Evolutionary conservation across 2,888 invertebrate species (phyloP).

Genomic region (Malachius bipustulatus): DNA sequence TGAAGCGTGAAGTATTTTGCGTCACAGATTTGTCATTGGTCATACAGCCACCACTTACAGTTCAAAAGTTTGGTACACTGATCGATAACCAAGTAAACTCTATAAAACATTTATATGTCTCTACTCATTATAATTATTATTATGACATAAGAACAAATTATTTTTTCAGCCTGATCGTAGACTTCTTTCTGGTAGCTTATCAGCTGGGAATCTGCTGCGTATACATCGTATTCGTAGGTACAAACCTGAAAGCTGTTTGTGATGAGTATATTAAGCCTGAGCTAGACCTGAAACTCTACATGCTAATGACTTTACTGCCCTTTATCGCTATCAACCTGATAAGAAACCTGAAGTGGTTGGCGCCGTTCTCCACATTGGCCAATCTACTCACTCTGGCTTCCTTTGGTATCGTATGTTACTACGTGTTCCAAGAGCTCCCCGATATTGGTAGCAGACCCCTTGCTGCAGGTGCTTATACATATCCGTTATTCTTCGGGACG

Average conservation of each 20-base stretch:
- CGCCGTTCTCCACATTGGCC: conserved; percentile 82
- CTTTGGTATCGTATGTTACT: conserved; percentile 76
- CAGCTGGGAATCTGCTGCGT: conserved; percentile 85
- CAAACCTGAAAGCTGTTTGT: conserved; percentile 31
- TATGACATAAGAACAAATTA: too few species aligned
- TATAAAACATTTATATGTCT: too few species aligned
- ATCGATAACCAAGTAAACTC: too few species aligned
- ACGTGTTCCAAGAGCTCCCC: conserved; percentile 63
- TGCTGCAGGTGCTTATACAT: conserved; percentile 51
- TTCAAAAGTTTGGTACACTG: too few species aligned
- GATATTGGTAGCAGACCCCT: conserved; percentile 49
- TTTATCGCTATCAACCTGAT: conserved; percentile 72
- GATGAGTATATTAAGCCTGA: conserved; percentile 25
- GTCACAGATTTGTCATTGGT: too few species aligned
- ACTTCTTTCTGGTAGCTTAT: conserved; percentile 63
- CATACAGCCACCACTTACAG: too few species aligned
- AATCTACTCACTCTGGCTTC: conserved; percentile 74
- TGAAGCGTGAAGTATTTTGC: too few species aligned
- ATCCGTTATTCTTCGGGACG: conserved; percentile 92
- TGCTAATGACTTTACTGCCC: conserved; percentile 40
- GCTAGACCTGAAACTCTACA: conserved; percentile 25
- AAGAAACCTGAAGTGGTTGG: conserved; percentile 72
- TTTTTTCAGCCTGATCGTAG: conserved; percentile 44
- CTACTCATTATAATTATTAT: too few species aligned
- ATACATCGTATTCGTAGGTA: conserved; percentile 46